Conservation (phyloP, 2,888 invertebrate species). For the Eurois occulta region DNA sequence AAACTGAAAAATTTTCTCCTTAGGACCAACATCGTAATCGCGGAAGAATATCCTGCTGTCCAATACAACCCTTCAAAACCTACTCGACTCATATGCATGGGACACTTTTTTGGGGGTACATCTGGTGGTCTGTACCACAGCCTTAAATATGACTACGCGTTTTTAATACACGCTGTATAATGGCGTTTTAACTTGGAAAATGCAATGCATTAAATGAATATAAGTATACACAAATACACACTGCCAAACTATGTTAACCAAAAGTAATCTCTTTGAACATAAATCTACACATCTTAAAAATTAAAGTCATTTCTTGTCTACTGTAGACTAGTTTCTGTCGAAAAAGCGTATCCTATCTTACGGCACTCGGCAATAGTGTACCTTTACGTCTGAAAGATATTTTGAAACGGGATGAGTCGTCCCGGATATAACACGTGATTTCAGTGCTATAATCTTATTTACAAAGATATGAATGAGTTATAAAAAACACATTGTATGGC, state of each 20-base stretch:
- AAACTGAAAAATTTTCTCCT: too few relatives aligned
- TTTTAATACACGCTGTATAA: neutral
- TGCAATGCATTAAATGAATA: too few relatives aligned
- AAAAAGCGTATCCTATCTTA: neutral
- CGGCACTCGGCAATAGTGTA: neutral
- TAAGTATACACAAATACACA: neutral
- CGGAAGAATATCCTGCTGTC: neutral
- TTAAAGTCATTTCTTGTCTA: neutral
- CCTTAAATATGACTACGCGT: neutral
- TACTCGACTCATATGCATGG: neutral
- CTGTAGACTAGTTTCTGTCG: neutral
- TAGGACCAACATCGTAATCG: neutral
- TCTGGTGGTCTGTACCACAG: neutral
- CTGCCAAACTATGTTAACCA: neutral
- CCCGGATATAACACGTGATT: neutral
- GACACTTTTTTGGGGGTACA: neutral
- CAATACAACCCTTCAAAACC: too few relatives aligned
- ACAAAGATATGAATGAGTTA: neutral
- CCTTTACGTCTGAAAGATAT: neutral
- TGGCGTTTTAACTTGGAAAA: neutral
- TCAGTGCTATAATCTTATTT: neutral
- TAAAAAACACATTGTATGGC: too few relatives aligned
- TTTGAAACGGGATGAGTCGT: neutral
- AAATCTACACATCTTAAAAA: neutral
- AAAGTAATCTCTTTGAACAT: neutral